Evolutionary conservation across 2,797 vertebrate species (phyloP), one percentile per base, ranked within the genome.

Genomic region (Euthynnus affinis): DNA sequence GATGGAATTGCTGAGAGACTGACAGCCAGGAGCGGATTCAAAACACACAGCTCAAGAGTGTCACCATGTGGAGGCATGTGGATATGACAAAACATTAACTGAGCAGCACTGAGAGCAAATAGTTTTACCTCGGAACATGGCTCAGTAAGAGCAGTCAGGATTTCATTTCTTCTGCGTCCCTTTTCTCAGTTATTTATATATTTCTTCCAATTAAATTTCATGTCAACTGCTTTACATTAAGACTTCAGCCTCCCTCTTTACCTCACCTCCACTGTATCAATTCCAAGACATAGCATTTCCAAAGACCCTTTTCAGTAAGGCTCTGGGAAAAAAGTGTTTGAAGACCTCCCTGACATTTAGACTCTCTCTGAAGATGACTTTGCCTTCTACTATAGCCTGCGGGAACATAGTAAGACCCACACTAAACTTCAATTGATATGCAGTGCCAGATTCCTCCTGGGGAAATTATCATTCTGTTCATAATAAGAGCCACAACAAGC

Each of bases 331-430:
- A 91, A 89, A 88, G 74, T 88, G 92, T 93, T 94, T 94, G 90
- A 94, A 94, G 93, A 94, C 94, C 93, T 93, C 92, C 91, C 92
- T 94, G 93, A 93, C 94, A 95, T 93, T 94, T 94, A 93, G 92
- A 92, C 89, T 91, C 89, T 90, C 93, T 94, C 90, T 94, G 93
- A 93, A 94, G 93, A 94, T 94, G 93, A 95, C 94, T 95, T 95
- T 94, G 93, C 93, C 93, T 92, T 93, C 92, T 89, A 94, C 94
- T 91, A 84, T 92, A 89, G 94, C 94, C 94, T 93, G 93, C 91
- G 93, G 93, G 91, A 94, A 94, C 91, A 90, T 91, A 92, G 93
- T 93, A 94, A 93, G 90, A 91, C 93, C 93, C 93, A 92, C 93
- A 90, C 93, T 92, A 90, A 88, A 93, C 92, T 92, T 92, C 93